Conservation (phyloP, 2,797 vertebrate species). For the Phyllotis vaccarum region DNA sequence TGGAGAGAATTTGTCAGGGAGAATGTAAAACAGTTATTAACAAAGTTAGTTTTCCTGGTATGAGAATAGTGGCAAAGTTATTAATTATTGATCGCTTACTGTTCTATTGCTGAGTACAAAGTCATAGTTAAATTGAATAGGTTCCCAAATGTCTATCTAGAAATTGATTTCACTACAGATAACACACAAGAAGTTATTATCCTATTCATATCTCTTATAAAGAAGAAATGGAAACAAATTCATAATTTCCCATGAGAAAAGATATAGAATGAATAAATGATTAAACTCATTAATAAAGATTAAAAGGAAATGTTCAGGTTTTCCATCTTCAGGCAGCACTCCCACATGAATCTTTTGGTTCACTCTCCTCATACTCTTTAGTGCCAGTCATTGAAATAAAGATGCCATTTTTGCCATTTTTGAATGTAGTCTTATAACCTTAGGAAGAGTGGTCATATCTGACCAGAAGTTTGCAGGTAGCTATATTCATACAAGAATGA, state of each 20-base stretch:
- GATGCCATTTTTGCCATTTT: background rate
- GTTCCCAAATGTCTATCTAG: background rate
- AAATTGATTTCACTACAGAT: slow-evolving; percentile 2
- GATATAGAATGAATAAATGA: background rate
- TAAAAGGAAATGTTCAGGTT: background rate
- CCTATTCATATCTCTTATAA: background rate
- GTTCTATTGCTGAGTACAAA: background rate
- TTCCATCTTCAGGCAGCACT: background rate
- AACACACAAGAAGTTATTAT: background rate
- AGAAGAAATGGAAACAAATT: slow-evolving; percentile 26
- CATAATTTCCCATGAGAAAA: background rate
- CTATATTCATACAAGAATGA: background rate
- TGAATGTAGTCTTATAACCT: background rate
- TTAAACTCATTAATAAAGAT: background rate
- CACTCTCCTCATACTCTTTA: background rate
- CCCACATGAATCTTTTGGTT: background rate
- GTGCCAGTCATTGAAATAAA: background rate
- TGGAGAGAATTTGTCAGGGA: background rate
- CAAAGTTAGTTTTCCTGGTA: background rate
- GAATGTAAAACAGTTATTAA: slow-evolving; percentile 9
- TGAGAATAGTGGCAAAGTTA: background rate
- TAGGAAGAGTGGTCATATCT: background rate
- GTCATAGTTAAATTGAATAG: background rate
- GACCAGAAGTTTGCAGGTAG: background rate
- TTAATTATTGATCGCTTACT: background rate